phyloP scores from a whole-genome alignment of 2,113 vertebrate genomes.

The Aphelocoma coerulescens region DNA sequence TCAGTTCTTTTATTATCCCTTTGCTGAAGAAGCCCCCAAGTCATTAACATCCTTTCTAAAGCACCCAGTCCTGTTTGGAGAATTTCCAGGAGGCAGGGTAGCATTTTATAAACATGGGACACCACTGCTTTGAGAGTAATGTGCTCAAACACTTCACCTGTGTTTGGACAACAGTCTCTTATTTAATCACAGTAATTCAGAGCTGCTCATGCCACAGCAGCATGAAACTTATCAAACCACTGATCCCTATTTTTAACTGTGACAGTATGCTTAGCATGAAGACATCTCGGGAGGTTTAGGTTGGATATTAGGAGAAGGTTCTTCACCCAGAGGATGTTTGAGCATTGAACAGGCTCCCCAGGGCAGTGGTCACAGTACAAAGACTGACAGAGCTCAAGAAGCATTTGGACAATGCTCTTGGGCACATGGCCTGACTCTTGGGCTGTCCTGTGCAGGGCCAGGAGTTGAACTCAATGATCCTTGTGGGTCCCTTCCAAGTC shows the following conservation, averaged over 20 bases:
- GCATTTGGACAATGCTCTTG: background rate
- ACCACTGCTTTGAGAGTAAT: background rate
- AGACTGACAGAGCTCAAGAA: background rate
- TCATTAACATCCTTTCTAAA: background rate
- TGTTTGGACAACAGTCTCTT: background rate
- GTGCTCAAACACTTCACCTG: background rate
- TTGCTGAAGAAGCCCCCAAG: background rate
- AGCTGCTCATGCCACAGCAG: background rate
- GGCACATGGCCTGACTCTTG: background rate
- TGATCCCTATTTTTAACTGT: background rate
- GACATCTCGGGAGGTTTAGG: background rate
- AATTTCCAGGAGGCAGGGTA: background rate
- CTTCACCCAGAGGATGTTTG: background rate
- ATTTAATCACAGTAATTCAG: background rate
- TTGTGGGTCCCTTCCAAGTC: background rate
- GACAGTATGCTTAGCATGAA: background rate
- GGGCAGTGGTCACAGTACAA: background rate
- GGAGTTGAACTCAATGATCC: background rate
- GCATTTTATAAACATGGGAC: background rate
- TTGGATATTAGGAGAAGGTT: background rate
- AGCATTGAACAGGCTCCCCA: background rate
- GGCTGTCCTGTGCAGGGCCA: background rate
- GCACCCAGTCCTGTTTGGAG: background rate
- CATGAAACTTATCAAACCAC: background rate
- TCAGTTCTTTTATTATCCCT: background rate